phyloP scores from a whole-genome alignment of 2,113 vertebrate genomes.

The Alosa alosa region DNA sequence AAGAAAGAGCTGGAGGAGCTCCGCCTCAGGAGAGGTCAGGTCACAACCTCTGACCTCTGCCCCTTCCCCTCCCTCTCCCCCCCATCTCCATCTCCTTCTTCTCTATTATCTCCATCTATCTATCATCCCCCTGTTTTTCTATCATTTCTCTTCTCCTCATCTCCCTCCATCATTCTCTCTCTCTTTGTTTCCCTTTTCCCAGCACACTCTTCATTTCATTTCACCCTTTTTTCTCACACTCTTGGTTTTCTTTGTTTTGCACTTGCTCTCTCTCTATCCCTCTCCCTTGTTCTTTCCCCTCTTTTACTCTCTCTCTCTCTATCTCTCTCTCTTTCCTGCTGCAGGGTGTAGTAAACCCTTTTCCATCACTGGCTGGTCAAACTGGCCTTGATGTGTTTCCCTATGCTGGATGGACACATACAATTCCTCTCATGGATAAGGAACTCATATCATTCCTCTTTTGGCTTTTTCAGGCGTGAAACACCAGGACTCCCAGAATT shows the following conservation, averaged over 20 bases:
- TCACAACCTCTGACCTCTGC: background rate
- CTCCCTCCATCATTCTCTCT: background rate
- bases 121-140: background rate
- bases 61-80: background rate
- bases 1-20: conserved; percentile 94
- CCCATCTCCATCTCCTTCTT: background rate
- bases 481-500: conserved; percentile 99
- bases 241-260: too few relatives aligned
- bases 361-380: background rate
- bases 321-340: background rate
- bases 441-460: conserved; percentile 26
- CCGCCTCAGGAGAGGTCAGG: conserved; percentile 87
- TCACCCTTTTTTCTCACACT: background rate
- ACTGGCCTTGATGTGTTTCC: background rate
- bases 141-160: background rate
- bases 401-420: background rate
- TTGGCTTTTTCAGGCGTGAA: conserved; percentile 85
- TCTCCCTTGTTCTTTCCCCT: background rate
- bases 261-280: background rate
- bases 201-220: background rate
- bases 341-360: background rate
- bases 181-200: background rate
- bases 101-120: background rate
- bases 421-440: background rate
- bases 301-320: background rate